phyloP scores from a whole-genome alignment of 2,113 vertebrate species.

The Carassius gibelio region DNA sequence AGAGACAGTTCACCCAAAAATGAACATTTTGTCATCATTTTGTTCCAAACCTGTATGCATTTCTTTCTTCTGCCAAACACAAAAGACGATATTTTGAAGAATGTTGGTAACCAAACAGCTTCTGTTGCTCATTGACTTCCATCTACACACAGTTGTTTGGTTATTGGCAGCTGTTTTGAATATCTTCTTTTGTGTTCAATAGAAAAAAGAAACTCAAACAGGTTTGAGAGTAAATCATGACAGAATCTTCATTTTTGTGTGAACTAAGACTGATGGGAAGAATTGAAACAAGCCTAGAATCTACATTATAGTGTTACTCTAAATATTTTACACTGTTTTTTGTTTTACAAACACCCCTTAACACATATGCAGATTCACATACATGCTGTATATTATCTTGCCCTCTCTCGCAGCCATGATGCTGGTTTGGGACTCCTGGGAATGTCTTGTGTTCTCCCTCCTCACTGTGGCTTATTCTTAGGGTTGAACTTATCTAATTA shows the following conservation, averaged over 20 bases:
- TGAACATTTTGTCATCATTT: no score
- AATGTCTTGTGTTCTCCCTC: not conserved
- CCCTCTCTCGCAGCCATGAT: not conserved
- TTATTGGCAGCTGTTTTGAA: no score
- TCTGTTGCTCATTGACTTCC: no score
- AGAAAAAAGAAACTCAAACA: no score
- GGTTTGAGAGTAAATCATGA: no score
- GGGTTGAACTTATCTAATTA: constrained; percentile 54
- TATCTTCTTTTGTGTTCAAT: no score
- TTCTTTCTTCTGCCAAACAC: no score
- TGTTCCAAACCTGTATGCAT: no score
- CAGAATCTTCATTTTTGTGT: no score
- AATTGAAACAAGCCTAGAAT: not conserved
- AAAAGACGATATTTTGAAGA: no score
- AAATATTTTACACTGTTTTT: not conserved
- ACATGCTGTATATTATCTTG: not conserved
- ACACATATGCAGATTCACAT: not conserved
- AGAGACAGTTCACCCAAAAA: no score
- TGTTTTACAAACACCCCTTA: not conserved
- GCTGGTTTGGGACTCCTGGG: not conserved
- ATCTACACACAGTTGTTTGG: no score
- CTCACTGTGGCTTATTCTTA: constrained; percentile 34
- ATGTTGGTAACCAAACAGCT: not conserved
- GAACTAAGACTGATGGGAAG: not conserved
- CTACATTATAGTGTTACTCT: not conserved